Percentiles rank a stretch among this genome's conserved stretches.
Conservation (phyloP, 2,888 invertebrate species). For the Scrobipalpa atriplicella region DNA sequence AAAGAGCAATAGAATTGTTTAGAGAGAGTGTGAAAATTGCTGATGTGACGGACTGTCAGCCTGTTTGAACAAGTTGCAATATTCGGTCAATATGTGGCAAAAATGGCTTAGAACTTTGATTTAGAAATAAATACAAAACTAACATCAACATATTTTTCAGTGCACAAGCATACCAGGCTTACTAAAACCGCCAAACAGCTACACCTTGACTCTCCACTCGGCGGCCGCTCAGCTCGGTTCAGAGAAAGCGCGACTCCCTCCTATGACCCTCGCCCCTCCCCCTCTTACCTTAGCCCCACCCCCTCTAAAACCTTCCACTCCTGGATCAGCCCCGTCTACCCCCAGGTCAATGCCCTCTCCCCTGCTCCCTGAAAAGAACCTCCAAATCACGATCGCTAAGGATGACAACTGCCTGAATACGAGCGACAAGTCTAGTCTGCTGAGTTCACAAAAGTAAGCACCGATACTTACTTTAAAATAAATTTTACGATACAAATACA, state of each 20-base stretch:
- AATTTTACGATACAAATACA: not conserved
- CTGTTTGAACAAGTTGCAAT: too few relatives aligned
- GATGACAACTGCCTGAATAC: conserved; percentile 72
- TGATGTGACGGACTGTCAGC: too few relatives aligned
- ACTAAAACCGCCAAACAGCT: conserved; percentile 86
- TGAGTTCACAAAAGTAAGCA: conserved; percentile 77
- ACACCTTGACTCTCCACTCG: conserved; percentile 74
- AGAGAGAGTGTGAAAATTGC: not conserved
- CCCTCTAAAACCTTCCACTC: conserved; percentile 55
- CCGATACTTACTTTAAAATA: not conserved
- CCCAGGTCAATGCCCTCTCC: conserved; percentile 69
- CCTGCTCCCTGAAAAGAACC: conserved; percentile 68
- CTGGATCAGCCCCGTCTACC: conserved; percentile 63
- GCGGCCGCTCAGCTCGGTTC: conserved; percentile 66
- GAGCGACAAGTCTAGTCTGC: conserved; percentile 74
- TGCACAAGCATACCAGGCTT: conserved; percentile 85
- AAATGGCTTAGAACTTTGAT: too few relatives aligned
- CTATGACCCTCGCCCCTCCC: conserved; percentile 66
- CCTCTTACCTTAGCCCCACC: conserved; percentile 59
- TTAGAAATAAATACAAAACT: too few relatives aligned
- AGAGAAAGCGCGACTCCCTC: conserved; percentile 74
- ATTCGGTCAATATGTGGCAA: too few relatives aligned
- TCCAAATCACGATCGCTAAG: conserved; percentile 68
- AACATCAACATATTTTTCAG: conserved; percentile 56
- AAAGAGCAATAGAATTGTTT: not conserved